Conservation (phyloP, 1,140 invertebrate species). For the Rhyzopertha dominica region DNA sequence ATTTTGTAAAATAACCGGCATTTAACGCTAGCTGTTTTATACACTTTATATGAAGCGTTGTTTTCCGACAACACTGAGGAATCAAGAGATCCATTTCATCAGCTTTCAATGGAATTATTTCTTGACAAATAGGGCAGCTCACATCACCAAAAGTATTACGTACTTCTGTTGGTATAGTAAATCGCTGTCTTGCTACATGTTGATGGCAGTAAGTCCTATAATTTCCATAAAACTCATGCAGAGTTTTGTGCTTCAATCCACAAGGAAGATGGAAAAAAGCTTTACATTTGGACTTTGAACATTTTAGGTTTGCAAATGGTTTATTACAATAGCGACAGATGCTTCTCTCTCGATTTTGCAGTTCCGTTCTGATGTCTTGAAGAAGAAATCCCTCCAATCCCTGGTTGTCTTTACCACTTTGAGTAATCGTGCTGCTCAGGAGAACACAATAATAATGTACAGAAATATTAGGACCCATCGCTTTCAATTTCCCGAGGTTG, state of each 20-base stretch:
- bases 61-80: not conserved
- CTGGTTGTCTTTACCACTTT: constrained; percentile 54
- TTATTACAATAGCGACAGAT: constrained; percentile 2
- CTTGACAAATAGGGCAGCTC: not conserved
- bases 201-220: constrained; percentile 51
- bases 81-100: not conserved
- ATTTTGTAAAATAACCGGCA: constrained; percentile 62
- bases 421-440: constrained; percentile 55
- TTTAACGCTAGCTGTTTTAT: constrained; percentile 49
- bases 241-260: constrained; percentile 50
- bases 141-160: not conserved
- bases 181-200: constrained; percentile 4
- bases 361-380: constrained; percentile 54
- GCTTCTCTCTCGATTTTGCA: constrained; percentile 31
- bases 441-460: too few species aligned
- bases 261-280: constrained; percentile 60
- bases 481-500: too few species aligned
- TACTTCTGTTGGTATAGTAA: constrained; percentile 36
- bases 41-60: constrained; percentile 33
- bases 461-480: too few species aligned
- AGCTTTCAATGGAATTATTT: not conserved
- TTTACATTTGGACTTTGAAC: constrained; percentile 45
- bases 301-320: not conserved
- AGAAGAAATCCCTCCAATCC: constrained; percentile 60
- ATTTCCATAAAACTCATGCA: constrained; percentile 54